A percentile compares a stretch with the other conserved stretches of the same genome.
These are phyloP conservation scores for Eidolon helvum DNA, from an alignment of 2,113 vertebrate genomes.

Conservation along the genomic window DNA sequence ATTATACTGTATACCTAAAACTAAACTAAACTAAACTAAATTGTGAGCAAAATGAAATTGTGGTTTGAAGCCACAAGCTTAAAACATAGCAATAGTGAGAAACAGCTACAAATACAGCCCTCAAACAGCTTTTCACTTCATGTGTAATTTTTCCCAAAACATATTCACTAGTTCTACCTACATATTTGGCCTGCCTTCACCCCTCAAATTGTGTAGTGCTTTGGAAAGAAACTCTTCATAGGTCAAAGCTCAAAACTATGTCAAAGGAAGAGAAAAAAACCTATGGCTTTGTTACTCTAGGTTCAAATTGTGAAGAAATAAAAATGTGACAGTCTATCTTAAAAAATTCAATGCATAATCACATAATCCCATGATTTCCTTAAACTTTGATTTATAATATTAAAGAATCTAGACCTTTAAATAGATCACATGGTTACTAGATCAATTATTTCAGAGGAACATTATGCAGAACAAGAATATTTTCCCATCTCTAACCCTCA, in stretches of 20 bases:
- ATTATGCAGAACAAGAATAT: not conserved
- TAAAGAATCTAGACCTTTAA: not conserved
- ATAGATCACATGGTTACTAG: not conserved
- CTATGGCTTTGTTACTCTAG: not conserved
- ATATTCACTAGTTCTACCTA: too few species aligned
- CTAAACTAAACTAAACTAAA: too few species aligned
- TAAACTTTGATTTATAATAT: not conserved
- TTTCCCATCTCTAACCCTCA: not conserved
- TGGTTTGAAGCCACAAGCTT: not conserved
- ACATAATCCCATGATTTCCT: not conserved
- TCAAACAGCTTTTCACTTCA: not conserved
- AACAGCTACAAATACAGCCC: not conserved
- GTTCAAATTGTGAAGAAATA: not conserved
- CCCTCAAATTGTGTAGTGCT: not conserved
- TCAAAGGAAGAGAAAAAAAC: not conserved
- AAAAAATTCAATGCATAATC: not conserved
- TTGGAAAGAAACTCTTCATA: conserved; percentile 18
- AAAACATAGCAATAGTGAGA: not conserved
- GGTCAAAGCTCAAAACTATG: not conserved
- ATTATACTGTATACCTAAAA: too few species aligned
- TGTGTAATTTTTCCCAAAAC: not conserved
- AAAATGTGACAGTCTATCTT: not conserved
- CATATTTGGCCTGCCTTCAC: not conserved
- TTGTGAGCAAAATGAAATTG: not conserved
- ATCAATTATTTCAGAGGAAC: not conserved